Conservation (phyloP, 2,113 vertebrate species). For the Aptenodytes patagonicus region DNA sequence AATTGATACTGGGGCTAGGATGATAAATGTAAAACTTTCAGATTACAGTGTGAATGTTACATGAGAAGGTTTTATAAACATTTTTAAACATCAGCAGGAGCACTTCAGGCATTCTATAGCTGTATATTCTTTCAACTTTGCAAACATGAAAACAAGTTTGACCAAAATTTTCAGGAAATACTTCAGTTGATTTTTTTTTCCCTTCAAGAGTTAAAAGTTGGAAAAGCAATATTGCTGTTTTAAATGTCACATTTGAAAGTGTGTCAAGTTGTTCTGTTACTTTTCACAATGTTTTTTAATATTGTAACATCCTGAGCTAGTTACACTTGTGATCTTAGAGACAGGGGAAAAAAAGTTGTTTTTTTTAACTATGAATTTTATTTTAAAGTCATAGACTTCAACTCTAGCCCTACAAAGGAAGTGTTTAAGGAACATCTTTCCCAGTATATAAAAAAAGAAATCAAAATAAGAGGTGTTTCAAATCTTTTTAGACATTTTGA, state of each 20-base stretch:
- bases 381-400: neutral
- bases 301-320: slow-evolving; percentile 26
- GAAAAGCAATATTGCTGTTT: neutral
- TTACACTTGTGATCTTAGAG: neutral
- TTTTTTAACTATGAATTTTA: neutral
- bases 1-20: neutral
- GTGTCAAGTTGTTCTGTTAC: slow-evolving; percentile 52
- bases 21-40: neutral
- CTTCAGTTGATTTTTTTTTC: neutral
- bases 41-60: neutral
- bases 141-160: neutral
- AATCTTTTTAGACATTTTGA: neutral
- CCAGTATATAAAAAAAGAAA: neutral
- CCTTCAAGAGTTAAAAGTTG: neutral
- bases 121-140: neutral
- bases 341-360: neutral
- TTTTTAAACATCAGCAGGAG: neutral
- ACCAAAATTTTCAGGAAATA: neutral
- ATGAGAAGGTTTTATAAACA: neutral
- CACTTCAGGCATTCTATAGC: neutral
- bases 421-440: neutral
- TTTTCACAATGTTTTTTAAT: slow-evolving; percentile 59
- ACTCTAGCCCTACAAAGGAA: neutral
- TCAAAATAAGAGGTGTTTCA: neutral
- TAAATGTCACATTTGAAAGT: slow-evolving; percentile 32